These are phyloP conservation scores for Leptinotarsa juncta DNA, from an alignment of 2,888 invertebrate genomes.

Conservation along the genomic window DNA sequence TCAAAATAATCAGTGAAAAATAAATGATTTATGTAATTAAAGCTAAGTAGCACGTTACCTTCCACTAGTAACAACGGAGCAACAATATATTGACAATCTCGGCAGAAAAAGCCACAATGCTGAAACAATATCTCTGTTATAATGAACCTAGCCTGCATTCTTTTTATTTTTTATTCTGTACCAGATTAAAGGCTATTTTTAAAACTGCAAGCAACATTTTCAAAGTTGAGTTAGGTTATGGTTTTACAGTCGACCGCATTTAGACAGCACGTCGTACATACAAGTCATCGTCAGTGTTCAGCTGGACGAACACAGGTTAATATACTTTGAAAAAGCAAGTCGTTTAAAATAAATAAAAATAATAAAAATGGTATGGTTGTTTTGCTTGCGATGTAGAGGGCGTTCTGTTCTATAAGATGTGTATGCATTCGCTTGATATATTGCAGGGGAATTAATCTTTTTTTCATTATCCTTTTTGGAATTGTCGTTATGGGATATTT, in stretches of 20 bases:
- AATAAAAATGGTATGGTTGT: slow-evolving; percentile 53
- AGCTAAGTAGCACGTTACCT: slow-evolving; percentile 30
- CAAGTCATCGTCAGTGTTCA: slow-evolving; percentile 42
- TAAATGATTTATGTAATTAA: slow-evolving; percentile 33
- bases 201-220: slow-evolving; percentile 65
- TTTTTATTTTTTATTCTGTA: slow-evolving; percentile 50
- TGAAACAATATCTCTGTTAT: slow-evolving; percentile 47
- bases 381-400: slow-evolving; percentile 57
- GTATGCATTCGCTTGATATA: slow-evolving; percentile 51
- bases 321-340: slow-evolving; percentile 66
- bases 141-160: slow-evolving; percentile 44
- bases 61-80: slow-evolving; percentile 35
- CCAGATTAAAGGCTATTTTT: slow-evolving; percentile 64
- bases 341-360: slow-evolving; percentile 64
- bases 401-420: slow-evolving; percentile 53
- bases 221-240: slow-evolving; percentile 66
- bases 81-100: slow-evolving; percentile 42
- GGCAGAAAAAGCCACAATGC: slow-evolving; percentile 37
- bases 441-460: slow-evolving; percentile 42
- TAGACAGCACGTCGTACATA: slow-evolving; percentile 41
- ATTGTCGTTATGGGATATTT: slow-evolving; percentile 37
- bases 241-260: slow-evolving; percentile 58
- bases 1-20: slow-evolving; percentile 17
- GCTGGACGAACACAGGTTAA: slow-evolving; percentile 61
- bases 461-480: slow-evolving; percentile 35